Base-by-base conservation (phyloP, 2,113 vertebrate species). In the Uropsilus gracilis region DNA sequence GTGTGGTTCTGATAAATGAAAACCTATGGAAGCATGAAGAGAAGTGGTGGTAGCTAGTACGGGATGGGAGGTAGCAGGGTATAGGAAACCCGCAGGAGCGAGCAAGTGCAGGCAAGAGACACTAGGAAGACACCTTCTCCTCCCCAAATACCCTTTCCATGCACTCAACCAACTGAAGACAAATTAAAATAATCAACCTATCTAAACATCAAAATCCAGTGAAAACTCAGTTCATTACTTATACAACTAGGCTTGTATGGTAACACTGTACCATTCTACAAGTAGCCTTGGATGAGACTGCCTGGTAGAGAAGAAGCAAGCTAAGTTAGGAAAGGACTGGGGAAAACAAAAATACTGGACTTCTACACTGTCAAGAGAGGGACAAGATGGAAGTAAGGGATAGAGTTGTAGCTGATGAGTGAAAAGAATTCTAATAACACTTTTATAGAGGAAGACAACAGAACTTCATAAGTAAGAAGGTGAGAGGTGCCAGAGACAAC, bases 141-240 rank as follows among this genome's bases (percentile, higher is more conserved):
- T n/a, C n/a, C n/a, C 48, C 64, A 75, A 91, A 68, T 75, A 88
- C 39, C 48, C 92, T 24, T 82, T 86, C 37, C 20, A 83, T 37
- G 28, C 18, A 93, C 42, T 86, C 37, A 93, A 48, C n/a, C 50
- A 90, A 39, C 22, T 81, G 63, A 17, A 63, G 39, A 64, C 8
- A 84, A 93, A 78, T 13, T 13, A 37, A 61, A 96, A 61, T 42
- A 95, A 81, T 17, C 86, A 89, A 78, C 13, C 34, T 77, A 34
- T 81, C 61, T 85, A 30, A 85, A 72, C 4, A 89, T 26, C 48
- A 90, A 90, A 92, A 92, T 11, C 12, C 37, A 90, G 24, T 69
- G 61, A 44, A 83, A 86, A 24, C 71, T 76, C 84, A 87, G 8
- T 44, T 90, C 42, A 46, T 86, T 80, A 46, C 12, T 63, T 34